Percentiles rank a stretch among this genome's conserved stretches.
These are phyloP conservation scores for Sinocyclocheilus grahami DNA, from an alignment of 2,113 vertebrate species.

Conservation along the genomic window DNA sequence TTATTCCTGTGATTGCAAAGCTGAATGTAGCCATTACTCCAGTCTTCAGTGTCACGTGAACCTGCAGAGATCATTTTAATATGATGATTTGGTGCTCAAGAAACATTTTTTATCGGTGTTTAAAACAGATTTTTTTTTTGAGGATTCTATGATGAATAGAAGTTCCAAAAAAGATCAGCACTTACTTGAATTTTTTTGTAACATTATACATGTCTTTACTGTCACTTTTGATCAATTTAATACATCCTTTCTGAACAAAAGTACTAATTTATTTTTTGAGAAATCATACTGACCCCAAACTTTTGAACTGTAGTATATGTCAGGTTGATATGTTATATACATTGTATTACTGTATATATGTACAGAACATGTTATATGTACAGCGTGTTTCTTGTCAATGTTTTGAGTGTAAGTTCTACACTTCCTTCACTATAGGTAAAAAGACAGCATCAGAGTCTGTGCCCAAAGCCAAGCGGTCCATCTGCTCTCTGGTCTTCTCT, in stretches of 20 bases:
- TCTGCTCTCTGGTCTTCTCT: constrained; percentile 72
- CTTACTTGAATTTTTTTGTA: neutral
- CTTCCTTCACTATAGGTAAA: constrained; percentile 60
- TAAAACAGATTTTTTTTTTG: neutral
- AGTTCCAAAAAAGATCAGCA: neutral
- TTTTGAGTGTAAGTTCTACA: neutral
- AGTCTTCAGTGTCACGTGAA: neutral
- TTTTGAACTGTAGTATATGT: neutral
- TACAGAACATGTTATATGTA: neutral
- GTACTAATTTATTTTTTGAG: neutral
- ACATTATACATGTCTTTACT: neutral
- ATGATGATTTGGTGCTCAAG: neutral
- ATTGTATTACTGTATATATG: neutral
- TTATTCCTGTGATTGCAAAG: neutral
- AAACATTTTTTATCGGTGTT: neutral
- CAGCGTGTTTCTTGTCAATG: neutral
- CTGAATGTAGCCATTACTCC: neutral
- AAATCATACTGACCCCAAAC: neutral
- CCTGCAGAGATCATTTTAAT: neutral
- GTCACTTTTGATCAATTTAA: neutral
- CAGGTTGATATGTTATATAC: neutral
- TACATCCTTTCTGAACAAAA: neutral
- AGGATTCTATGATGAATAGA: neutral
- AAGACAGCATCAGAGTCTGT: constrained; percentile 46
- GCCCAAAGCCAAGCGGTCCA: constrained; percentile 63